Conservation (phyloP, 1,140 invertebrate species). For the Scaptomyza montana region DNA sequence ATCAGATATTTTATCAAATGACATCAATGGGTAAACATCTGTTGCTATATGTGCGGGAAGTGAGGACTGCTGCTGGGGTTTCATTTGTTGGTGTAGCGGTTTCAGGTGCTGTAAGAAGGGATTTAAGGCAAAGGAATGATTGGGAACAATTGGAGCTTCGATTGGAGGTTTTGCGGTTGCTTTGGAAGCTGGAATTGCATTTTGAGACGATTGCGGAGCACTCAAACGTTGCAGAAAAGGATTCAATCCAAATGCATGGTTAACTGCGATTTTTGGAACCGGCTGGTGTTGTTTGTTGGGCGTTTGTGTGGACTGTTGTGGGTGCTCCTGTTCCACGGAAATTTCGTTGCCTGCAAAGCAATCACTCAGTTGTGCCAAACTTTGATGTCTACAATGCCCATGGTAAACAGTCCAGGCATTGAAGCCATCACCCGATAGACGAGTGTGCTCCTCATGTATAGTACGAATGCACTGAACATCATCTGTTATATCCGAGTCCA, state of each 20-base stretch:
- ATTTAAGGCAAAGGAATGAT: slow-evolving; percentile 43
- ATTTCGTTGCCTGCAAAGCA: slow-evolving; percentile 64
- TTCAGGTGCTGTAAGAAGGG: slow-evolving; percentile 48
- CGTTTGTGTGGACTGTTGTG: slow-evolving; percentile 10
- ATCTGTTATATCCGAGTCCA: slow-evolving; percentile 87
- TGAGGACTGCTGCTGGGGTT: slow-evolving; percentile 13
- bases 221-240: slow-evolving; percentile 24
- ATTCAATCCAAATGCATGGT: slow-evolving; percentile 4
- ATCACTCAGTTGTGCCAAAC: slow-evolving; percentile 38
- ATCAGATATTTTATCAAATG: neutral
- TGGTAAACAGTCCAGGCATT: slow-evolving; percentile 86
- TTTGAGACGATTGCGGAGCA: neutral
- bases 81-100: slow-evolving; percentile 10
- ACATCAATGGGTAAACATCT: neutral
- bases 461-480: slow-evolving; percentile 87
- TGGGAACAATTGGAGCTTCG: neutral
- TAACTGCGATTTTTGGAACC: slow-evolving; percentile 4
- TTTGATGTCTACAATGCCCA: slow-evolving; percentile 29
- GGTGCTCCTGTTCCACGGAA: slow-evolving; percentile 16
- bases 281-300: slow-evolving; percentile 10
- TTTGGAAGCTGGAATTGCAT: neutral
- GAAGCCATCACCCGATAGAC: slow-evolving; percentile 87
- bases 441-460: slow-evolving; percentile 86
- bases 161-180: slow-evolving; percentile 6
- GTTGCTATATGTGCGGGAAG: neutral